Conservation (phyloP, 2,797 vertebrate genomes). For the Tangara arthus region DNA sequence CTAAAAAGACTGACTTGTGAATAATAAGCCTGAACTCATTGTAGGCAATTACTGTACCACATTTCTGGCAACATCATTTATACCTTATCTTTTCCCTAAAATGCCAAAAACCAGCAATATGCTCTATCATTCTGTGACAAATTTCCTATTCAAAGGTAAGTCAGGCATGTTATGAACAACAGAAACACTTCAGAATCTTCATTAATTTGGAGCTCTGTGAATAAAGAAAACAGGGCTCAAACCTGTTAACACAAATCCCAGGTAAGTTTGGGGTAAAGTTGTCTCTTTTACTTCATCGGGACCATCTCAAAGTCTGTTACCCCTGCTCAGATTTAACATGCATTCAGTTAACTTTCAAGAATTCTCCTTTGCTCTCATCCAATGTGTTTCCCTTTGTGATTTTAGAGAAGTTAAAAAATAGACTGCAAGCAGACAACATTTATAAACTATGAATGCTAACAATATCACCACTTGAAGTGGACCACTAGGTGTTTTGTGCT, state of each 20-base stretch:
- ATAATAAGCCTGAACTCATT: background rate
- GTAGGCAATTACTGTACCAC: background rate
- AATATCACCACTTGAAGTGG: background rate
- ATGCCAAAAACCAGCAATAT: background rate
- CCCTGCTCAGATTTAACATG: background rate
- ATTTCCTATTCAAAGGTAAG: background rate
- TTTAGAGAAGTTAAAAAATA: background rate
- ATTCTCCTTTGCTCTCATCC: background rate
- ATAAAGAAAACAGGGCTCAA: background rate
- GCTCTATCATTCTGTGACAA: background rate
- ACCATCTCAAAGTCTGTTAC: background rate
- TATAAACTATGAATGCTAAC: background rate
- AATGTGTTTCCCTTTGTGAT: background rate
- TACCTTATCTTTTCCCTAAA: conserved; percentile 4
- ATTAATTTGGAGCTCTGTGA: background rate
- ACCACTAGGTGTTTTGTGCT: background rate
- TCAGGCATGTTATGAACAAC: background rate
- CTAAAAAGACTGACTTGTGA: conserved; percentile 9
- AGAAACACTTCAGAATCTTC: background rate
- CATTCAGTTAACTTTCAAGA: background rate
- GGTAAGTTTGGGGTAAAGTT: background rate
- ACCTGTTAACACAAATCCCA: background rate
- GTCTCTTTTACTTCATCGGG: background rate
- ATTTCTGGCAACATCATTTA: conserved; percentile 11
- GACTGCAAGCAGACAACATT: background rate